Evolutionary conservation across 2,113 vertebrate species (phyloP).

Genomic region (Hypomesus transpacificus): DNA sequence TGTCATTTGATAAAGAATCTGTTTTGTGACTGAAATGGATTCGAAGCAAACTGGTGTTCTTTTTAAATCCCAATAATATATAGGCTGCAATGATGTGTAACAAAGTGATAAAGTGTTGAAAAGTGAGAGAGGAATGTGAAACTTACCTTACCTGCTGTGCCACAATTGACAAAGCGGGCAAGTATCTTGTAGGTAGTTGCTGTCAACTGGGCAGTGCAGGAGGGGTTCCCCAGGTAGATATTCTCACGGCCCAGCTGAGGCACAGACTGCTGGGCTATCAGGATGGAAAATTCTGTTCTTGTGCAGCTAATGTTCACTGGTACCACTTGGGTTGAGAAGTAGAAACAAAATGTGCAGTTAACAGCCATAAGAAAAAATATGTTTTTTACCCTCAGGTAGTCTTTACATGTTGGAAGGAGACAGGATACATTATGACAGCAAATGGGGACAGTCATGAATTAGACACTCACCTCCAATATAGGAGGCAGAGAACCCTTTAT

Average conservation of each 20-base stretch:
- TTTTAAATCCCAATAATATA: no score
- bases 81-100: no score
- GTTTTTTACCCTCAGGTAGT: no score
- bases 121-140: neutral
- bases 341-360: conserved; percentile 2
- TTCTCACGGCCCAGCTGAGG: conserved; percentile 81
- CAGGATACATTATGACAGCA: no score
- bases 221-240: conserved; percentile 86
- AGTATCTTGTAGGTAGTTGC: conserved; percentile 84
- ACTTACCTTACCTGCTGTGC: conserved; percentile 85
- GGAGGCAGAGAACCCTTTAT: conserved; percentile 80
- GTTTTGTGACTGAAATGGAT: no score
- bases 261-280: conserved; percentile 80
- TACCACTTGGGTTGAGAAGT: conserved; percentile 73
- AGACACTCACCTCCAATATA: conserved; percentile 86
- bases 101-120: neutral
- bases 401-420: no score
- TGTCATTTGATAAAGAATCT: no score
- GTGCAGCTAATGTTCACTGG: conserved; percentile 94
- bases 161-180: conserved; percentile 89
- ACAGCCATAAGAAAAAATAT: no score
- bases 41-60: no score
- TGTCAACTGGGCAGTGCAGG: conserved; percentile 81
- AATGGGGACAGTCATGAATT: neutral
- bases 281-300: conserved; percentile 91